A percentile compares a stretch with the other conserved stretches of the same genome.
Evolutionary conservation across 2,888 invertebrate species (phyloP).

Genomic region (Oligia fasciuncula): DNA sequence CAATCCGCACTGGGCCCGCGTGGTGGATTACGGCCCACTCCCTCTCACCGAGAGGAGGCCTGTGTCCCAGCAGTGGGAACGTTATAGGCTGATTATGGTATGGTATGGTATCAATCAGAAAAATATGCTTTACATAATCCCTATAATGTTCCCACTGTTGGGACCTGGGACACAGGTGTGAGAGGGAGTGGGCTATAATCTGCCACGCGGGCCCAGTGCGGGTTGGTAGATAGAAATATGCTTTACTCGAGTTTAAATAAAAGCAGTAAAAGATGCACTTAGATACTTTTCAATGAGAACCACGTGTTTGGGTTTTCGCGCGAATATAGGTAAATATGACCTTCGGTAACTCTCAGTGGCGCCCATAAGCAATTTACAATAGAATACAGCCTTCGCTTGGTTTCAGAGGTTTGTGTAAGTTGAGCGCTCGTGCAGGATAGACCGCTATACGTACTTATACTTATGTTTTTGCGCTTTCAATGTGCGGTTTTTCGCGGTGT

Average conservation of each 20-base stretch:
- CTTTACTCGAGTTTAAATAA: not conserved
- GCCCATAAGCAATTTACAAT: slow-evolving; percentile 72
- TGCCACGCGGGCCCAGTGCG: not conserved
- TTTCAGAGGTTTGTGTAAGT: slow-evolving; percentile 77
- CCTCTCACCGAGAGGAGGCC: too few relatives aligned
- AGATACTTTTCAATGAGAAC: slow-evolving; percentile 10
- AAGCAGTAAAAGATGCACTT: slow-evolving; percentile 13
- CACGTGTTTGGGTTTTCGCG: slow-evolving; percentile 37
- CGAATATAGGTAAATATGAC: slow-evolving; percentile 54
- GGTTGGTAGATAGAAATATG: not conserved
- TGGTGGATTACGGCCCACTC: too few relatives aligned
- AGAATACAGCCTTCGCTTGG: slow-evolving; percentile 73
- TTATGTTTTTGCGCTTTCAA: slow-evolving; percentile 15
- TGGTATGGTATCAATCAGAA: not conserved
- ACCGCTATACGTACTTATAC: slow-evolving; percentile 62
- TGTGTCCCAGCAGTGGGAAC: too few relatives aligned
- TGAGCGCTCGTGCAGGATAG: slow-evolving; percentile 74
- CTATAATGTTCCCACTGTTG: too few relatives aligned
- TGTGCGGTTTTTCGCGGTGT: slow-evolving; percentile 32
- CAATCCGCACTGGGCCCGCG: too few relatives aligned
- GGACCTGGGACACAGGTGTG: too few relatives aligned
- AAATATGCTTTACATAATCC: not conserved
- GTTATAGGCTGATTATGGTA: too few relatives aligned
- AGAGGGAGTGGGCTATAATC: not conserved
- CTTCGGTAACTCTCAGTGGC: slow-evolving; percentile 64